Evolutionary conservation across 2,113 vertebrate genomes (phyloP).

Genomic region (Oreotrochilus melanogaster): DNA sequence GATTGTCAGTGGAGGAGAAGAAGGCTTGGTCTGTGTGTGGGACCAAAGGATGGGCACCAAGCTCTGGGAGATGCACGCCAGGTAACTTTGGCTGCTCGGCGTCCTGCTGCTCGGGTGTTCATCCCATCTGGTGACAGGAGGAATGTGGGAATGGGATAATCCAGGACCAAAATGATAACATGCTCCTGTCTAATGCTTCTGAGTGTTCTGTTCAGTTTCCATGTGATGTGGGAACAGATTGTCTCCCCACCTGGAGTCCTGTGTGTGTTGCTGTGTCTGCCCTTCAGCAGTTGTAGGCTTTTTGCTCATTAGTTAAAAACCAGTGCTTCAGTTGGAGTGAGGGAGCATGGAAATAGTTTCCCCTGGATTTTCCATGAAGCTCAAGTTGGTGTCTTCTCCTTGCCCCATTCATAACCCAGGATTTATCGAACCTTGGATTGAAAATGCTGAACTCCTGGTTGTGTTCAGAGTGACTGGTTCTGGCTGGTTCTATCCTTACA

Average conservation of each 20-base stretch:
- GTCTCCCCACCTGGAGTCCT: neutral
- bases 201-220: neutral
- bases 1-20: slow-evolving; percentile 90
- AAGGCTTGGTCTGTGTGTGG: slow-evolving; percentile 93
- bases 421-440: neutral
- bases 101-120: neutral
- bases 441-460: neutral
- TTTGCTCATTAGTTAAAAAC: neutral
- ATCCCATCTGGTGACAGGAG: rapidly evolving
- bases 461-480: neutral
- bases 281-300: rapidly evolving
- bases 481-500: neutral
- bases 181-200: neutral
- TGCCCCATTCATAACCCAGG: neutral
- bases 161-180: neutral
- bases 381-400: neutral
- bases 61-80: slow-evolving; percentile 96
- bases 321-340: rapidly evolving
- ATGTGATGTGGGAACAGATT: neutral
- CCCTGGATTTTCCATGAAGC: neutral
- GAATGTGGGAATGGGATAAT: neutral
- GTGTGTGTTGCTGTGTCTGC: neutral
- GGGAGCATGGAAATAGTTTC: neutral
- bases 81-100: slow-evolving; percentile 67
- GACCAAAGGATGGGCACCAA: slow-evolving; percentile 91